Base-by-base conservation (phyloP, 2,888 invertebrate genomes). In the Mythimna impura region DNA sequence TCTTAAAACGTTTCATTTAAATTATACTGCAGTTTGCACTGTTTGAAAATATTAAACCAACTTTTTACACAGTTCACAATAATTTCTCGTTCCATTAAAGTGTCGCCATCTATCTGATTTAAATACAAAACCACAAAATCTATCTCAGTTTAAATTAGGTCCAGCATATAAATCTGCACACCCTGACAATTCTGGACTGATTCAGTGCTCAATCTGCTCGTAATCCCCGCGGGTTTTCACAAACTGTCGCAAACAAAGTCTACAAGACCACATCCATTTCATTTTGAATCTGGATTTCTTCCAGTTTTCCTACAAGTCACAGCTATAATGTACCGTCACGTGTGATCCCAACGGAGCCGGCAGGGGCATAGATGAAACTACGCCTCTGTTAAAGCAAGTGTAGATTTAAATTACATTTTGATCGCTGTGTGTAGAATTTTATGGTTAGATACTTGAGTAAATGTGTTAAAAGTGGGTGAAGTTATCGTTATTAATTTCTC, bases 231-330 rank as follows among this genome's bases (percentile, higher is more conserved):
- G 74, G 83, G 60, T 34, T 69, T 50, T 34, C 57, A 50, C 66
- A 47, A 82, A 73, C 72, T 65, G 40, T 66, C 64, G 69, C 83
- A 66, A 64, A 74, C 74, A 73, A 73, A 60, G 83, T 73, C 80
- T 43, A 61, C 66, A 66, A 60, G 60, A 82, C 78, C 65, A 66
- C 50, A 64, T 73, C 52, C 66, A 71, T 64, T 73, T 81, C 30
- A 71, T 73, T 73, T 71, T 60, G 54, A 71, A 76, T 78, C 68
- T 76, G 69, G 70, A 71, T 67, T 73, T 64, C 65, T 71, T 81
- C 82, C 82, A 81, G 71, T 66, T 77, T 81, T 54, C 66, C 55
- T 58, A 82, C 82, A 78, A 72, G 64, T 78, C 78, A 78, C 78
- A 67, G 78, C 40, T 65, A 67, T 82, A 72, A 78, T 67, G 54